A percentile compares a stretch with the other conserved stretches of the same genome.
Conservation (phyloP, 2,113 vertebrate species). For the Bubalus kerabau region DNA sequence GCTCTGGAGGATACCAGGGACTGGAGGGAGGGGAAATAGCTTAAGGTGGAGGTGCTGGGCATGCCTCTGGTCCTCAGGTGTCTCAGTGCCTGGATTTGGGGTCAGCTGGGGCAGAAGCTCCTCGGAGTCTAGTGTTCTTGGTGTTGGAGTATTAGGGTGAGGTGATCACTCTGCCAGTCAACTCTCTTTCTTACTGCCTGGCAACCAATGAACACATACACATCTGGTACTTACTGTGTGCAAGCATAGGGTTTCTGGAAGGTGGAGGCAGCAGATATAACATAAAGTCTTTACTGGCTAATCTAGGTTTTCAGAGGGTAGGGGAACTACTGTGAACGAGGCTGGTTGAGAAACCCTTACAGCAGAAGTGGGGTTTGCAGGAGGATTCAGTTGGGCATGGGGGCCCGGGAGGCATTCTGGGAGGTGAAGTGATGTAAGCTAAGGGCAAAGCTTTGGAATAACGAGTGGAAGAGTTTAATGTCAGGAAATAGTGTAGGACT, state of each 20-base stretch:
- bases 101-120: not conserved
- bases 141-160: not conserved
- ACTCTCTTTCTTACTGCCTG: not conserved
- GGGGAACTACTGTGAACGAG: not conserved
- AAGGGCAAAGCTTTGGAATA: not conserved
- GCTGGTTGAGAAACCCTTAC: not conserved
- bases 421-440: not conserved
- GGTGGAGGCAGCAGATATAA: not conserved
- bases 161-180: not conserved
- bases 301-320: not conserved
- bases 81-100: not conserved
- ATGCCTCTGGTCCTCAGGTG: not conserved
- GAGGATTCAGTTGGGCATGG: not conserved
- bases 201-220: not conserved
- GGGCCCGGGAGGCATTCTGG: not conserved
- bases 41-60: not conserved
- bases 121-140: not conserved
- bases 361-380: not conserved
- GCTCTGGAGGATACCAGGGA: not conserved
- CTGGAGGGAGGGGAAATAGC: not conserved
- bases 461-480: not conserved
- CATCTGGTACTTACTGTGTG: not conserved
- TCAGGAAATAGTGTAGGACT: not conserved
- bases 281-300: not conserved
- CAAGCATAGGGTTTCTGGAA: not conserved